Evolutionary conservation across 2,888 invertebrate genomes (phyloP).

Genomic region (Mystacides longicornis): DNA sequence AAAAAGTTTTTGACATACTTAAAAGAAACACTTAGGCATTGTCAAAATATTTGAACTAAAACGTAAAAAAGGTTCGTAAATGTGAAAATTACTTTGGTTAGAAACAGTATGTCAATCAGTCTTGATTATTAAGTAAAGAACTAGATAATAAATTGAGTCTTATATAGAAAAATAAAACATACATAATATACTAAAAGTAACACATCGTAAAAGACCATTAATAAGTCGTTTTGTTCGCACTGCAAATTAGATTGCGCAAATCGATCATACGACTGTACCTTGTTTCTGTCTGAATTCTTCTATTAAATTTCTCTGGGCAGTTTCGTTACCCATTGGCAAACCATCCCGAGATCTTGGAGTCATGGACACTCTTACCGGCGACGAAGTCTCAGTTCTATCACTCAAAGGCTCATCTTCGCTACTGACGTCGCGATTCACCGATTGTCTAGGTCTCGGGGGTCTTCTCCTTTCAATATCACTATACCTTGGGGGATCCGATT

Average conservation of each 20-base stretch:
- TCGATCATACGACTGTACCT: not conserved
- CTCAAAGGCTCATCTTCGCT: conserved; percentile 12
- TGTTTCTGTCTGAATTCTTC: conserved; percentile 14
- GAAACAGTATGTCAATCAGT: too few species aligned
- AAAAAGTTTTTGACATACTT: too few species aligned
- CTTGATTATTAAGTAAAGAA: too few species aligned
- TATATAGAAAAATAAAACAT: too few species aligned
- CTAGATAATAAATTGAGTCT: too few species aligned
- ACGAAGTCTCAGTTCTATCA: not conserved
- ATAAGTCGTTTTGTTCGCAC: not conserved
- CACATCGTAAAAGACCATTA: too few species aligned
- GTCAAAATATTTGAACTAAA: too few species aligned
- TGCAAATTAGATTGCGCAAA: not conserved
- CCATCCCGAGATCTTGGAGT: conserved; percentile 9
- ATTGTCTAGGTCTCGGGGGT: conserved; percentile 13
- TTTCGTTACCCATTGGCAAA: conserved; percentile 7
- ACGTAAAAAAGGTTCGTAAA: too few species aligned
- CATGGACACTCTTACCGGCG: conserved; percentile 4
- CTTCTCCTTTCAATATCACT: conserved; percentile 12
- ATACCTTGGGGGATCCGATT: not conserved
- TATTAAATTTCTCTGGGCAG: conserved; percentile 15
- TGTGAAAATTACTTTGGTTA: too few species aligned
- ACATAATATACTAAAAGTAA: too few species aligned
- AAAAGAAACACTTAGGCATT: too few species aligned
- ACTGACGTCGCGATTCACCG: not conserved